Percentiles rank a stretch among this genome's conserved stretches.
phyloP scores from a whole-genome alignment of 1,140 invertebrate species.

The Subanguina moxae region DNA sequence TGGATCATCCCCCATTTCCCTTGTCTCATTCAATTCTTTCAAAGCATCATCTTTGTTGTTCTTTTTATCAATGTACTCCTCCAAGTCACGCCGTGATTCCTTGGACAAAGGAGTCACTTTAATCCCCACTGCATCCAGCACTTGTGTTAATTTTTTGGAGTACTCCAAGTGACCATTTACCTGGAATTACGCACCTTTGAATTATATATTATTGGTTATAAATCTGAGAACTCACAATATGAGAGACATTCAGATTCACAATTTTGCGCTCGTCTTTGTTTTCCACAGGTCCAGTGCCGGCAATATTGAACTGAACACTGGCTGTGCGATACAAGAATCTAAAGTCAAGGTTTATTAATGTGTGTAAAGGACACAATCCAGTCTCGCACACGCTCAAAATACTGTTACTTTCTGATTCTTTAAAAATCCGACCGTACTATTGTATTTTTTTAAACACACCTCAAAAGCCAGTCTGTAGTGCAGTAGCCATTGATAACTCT shows the following conservation, averaged over 20 bases:
- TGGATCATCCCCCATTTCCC: too few relatives aligned
- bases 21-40: too few relatives aligned
- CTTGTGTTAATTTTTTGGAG: conserved; percentile 50
- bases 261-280: conserved; percentile 60
- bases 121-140: conserved; percentile 53
- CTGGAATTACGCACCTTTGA: conserved; percentile 2
- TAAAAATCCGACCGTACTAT: not conserved
- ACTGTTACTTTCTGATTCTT: too few relatives aligned
- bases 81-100: conserved; percentile 17
- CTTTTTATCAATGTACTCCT: not conserved
- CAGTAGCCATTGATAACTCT: conserved; percentile 64
- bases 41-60: too few relatives aligned
- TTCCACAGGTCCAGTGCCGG: conserved; percentile 60
- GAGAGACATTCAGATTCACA: conserved; percentile 54
- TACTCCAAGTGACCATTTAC: conserved; percentile 58
- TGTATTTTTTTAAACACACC: conserved; percentile 41
- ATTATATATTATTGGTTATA: conserved; percentile 18
- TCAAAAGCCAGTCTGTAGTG: conserved; percentile 62
- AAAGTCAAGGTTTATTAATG: too few relatives aligned
- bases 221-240: conserved; percentile 47
- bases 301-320: conserved; percentile 61
- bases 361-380: too few relatives aligned
- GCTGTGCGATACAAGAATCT: conserved; percentile 61
- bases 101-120: conserved; percentile 41
- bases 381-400: too few relatives aligned